A percentile compares a stretch with the other conserved stretches of the same genome.
Conservation (phyloP, 1,140 invertebrate species). For the Phymastichus coffea region DNA sequence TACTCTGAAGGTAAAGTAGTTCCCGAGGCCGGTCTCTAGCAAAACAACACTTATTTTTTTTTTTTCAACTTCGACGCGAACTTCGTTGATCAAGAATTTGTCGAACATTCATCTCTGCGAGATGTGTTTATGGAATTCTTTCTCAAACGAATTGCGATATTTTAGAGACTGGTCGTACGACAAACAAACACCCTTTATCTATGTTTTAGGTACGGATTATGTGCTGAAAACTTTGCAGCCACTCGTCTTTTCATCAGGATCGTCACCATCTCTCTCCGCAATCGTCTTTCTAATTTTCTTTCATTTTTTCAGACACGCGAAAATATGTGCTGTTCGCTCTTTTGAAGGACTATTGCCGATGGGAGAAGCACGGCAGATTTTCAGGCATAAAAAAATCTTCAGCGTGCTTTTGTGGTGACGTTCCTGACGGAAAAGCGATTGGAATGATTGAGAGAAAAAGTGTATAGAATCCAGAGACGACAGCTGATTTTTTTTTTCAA, state of each 20-base stretch:
- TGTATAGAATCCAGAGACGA: too few species aligned
- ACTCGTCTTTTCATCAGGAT: slow-evolving; percentile 40
- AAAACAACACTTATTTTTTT: neutral
- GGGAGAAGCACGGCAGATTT: too few species aligned
- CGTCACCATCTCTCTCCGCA: slow-evolving; percentile 22
- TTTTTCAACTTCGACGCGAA: neutral
- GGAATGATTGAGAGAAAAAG: too few species aligned
- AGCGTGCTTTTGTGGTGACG: too few species aligned
- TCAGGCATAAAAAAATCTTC: too few species aligned
- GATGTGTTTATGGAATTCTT: too few species aligned
- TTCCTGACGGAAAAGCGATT: neutral
- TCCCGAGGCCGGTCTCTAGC: slow-evolving; percentile 54
- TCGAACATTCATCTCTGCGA: too few species aligned
- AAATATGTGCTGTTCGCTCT: too few species aligned
- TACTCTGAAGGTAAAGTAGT: slow-evolving; percentile 58
- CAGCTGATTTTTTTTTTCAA: too few species aligned
- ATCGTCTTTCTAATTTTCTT: neutral
- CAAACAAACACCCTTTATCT: slow-evolving; percentile 49
- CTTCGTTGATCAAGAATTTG: slow-evolving; percentile 1
- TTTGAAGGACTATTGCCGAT: too few species aligned
- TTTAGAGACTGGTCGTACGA: slow-evolving; percentile 48
- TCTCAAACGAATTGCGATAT: neutral
- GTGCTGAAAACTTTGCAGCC: slow-evolving; percentile 42
- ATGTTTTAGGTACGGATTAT: slow-evolving; percentile 57
- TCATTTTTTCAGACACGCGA: neutral